phyloP scores from a whole-genome alignment of 2,797 vertebrate species.

The Muscicapa comitata region DNA sequence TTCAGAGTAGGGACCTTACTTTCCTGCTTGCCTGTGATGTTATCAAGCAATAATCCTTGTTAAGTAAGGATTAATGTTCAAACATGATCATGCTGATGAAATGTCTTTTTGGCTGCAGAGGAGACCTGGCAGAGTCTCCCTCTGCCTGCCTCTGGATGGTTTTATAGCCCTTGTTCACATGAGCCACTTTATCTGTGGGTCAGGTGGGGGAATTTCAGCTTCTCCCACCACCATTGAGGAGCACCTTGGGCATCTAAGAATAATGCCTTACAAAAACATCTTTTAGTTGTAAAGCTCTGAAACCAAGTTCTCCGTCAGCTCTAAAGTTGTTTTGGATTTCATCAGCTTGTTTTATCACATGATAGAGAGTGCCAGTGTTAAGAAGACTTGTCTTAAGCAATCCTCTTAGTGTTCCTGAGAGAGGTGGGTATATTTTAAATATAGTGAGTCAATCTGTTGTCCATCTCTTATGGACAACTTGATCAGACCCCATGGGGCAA shows the following conservation, averaged over 20 bases:
- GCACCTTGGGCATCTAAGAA: background rate
- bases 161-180: background rate
- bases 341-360: background rate
- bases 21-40: conserved; percentile 29
- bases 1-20: background rate
- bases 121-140: conserved; percentile 14
- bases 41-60: conserved; percentile 36
- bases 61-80: conserved; percentile 47
- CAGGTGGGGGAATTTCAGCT: background rate
- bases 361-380: background rate
- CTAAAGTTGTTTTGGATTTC: background rate
- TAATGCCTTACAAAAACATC: background rate
- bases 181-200: background rate
- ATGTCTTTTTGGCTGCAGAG: background rate
- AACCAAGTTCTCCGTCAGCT: background rate
- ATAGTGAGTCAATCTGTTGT: background rate
- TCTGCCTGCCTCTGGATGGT: background rate
- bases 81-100: conserved; percentile 47
- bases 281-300: background rate
- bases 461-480: background rate
- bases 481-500: background rate
- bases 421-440: background rate
- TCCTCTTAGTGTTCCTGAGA: conserved; percentile 7
- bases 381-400: conserved; percentile 34
- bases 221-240: background rate